Evolutionary conservation across 2,113 vertebrate genomes (phyloP).

Genomic region (Chamaea fasciata): DNA sequence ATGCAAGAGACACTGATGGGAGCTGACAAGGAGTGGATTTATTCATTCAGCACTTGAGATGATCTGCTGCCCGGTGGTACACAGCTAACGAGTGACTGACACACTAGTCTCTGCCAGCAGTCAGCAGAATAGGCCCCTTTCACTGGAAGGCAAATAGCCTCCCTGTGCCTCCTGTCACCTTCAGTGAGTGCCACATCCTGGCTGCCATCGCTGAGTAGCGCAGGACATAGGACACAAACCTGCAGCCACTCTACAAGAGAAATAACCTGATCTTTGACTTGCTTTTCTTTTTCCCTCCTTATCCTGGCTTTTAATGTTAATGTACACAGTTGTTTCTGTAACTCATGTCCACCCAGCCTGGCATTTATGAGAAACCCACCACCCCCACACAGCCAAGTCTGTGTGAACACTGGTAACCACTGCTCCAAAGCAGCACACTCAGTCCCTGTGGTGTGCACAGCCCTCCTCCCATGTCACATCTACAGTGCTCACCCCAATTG

Average conservation of each 20-base stretch:
- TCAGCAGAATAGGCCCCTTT: neutral
- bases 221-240: neutral
- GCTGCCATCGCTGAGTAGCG: accelerated
- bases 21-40: conserved; percentile 63
- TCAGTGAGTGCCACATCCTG: neutral
- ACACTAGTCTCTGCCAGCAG: neutral
- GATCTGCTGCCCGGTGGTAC: conserved; percentile 30
- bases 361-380: neutral
- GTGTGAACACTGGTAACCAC: accelerated
- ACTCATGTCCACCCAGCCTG: neutral
- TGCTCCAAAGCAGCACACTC: neutral
- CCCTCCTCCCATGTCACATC: neutral
- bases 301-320: neutral
- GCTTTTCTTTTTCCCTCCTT: neutral
- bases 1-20: conserved; percentile 38
- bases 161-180: neutral
- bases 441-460: neutral
- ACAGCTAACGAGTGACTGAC: conserved; percentile 19
- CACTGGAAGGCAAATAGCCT: neutral
- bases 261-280: neutral
- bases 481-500: neutral
- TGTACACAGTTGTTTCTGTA: neutral
- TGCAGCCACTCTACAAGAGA: neutral
- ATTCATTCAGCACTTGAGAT: conserved; percentile 39
- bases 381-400: neutral